A percentile compares a stretch with the other conserved stretches of the same genome.
Conservation (phyloP, 2,888 invertebrate species). For the Hipparchia sbordonii region DNA sequence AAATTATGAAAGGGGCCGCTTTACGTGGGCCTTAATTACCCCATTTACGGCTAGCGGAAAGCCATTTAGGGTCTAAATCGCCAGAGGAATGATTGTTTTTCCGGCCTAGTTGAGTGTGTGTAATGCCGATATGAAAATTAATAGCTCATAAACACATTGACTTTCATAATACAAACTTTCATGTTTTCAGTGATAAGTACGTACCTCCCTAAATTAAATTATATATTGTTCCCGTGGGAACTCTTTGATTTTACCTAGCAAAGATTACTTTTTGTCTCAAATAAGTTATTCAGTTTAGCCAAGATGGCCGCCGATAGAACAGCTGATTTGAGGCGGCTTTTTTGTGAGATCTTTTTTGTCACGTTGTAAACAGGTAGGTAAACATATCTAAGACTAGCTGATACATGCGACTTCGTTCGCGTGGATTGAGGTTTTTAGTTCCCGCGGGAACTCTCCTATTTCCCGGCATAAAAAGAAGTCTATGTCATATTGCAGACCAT, state of each 20-base stretch:
- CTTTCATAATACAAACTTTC: neutral
- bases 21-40: conserved; percentile 16
- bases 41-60: conserved; percentile 8
- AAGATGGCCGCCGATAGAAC: too few species aligned
- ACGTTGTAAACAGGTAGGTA: too few species aligned
- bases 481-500: too few species aligned
- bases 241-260: neutral
- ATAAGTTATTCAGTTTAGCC: too few species aligned
- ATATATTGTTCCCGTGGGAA: neutral
- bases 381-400: too few species aligned
- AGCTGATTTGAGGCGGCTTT: too few species aligned
- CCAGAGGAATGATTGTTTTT: conserved; percentile 15
- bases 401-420: too few species aligned
- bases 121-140: neutral
- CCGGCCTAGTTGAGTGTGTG: conserved; percentile 14
- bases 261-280: too few species aligned
- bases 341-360: too few species aligned
- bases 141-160: neutral
- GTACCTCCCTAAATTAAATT: neutral
- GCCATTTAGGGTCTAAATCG: conserved; percentile 9
- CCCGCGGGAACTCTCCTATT: too few species aligned
- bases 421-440: too few species aligned
- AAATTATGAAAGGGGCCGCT: neutral
- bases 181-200: neutral
- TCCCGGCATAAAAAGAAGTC: too few species aligned